phyloP scores from a whole-genome alignment of 2,888 invertebrate genomes.

The Dolomedes plantarius region DNA sequence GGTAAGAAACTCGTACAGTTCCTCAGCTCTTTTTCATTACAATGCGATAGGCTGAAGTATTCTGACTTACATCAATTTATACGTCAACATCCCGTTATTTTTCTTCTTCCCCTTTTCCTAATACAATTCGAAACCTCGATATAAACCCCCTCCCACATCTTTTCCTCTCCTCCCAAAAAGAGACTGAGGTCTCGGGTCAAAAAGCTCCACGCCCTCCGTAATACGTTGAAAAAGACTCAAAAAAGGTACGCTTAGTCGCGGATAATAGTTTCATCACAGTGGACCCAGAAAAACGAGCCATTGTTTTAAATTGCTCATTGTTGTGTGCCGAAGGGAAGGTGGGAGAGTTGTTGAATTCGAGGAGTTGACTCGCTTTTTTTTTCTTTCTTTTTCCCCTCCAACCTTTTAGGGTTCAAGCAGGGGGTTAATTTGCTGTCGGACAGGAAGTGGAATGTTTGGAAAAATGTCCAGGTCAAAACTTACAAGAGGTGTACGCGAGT shows the following conservation, averaged over 20 bases:
- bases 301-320: conserved; percentile 25
- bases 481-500: neutral
- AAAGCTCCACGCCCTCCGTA: neutral
- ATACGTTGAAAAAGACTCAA: neutral
- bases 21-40: no score
- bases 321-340: neutral
- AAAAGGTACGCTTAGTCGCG: neutral
- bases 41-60: no score
- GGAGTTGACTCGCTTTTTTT: neutral
- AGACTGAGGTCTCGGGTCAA: neutral
- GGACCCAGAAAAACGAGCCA: conserved; percentile 13
- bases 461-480: neutral
- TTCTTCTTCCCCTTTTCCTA: no score
- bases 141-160: neutral
- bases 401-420: neutral
- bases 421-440: conserved; percentile 5
- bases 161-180: neutral
- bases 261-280: conserved; percentile 26
- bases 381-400: no score
- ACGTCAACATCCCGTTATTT: no score
- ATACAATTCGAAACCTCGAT: neutral
- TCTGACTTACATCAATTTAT: no score
- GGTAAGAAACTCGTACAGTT: no score
- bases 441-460: conserved; percentile 5
- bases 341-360: neutral